phyloP scores from a whole-genome alignment of 2,888 invertebrate genomes.

The Gastracanthus pulcherrimus region DNA sequence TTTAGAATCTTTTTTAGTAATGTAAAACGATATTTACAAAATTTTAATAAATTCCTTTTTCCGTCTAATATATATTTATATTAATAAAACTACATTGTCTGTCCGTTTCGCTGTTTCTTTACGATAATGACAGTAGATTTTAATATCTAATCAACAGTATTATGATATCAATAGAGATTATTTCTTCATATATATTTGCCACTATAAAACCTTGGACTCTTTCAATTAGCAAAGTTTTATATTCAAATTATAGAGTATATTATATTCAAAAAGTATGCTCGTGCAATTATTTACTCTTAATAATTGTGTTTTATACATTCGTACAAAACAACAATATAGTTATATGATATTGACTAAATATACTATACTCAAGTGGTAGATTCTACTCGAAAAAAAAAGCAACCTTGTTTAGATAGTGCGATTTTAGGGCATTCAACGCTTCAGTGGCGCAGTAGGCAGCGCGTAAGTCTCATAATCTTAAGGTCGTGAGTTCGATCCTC shows the following conservation, averaged over 20 bases:
- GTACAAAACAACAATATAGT: too few species aligned
- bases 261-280: too few species aligned
- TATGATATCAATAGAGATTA: not conserved
- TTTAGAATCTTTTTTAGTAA: too few species aligned
- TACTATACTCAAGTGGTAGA: too few species aligned
- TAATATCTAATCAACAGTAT: not conserved
- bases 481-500: slow-evolving; percentile 98
- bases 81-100: not conserved
- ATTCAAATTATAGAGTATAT: not conserved
- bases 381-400: too few species aligned
- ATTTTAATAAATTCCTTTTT: not conserved
- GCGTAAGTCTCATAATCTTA: slow-evolving; percentile 78
- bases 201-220: not conserved
- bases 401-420: too few species aligned
- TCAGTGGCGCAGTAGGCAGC: slow-evolving; percentile 63
- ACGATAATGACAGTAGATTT: not conserved
- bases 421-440: not conserved
- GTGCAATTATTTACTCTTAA: too few species aligned
- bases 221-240: not conserved
- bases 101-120: not conserved
- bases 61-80: not conserved
- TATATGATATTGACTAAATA: too few species aligned
- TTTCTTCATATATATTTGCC: not conserved
- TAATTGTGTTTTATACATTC: too few species aligned
- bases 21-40: too few species aligned